Evolutionary conservation across 2,113 vertebrate genomes (phyloP), one percentile per base, ranked within the genome.

Genomic region (Gallinago paraguaiae): DNA sequence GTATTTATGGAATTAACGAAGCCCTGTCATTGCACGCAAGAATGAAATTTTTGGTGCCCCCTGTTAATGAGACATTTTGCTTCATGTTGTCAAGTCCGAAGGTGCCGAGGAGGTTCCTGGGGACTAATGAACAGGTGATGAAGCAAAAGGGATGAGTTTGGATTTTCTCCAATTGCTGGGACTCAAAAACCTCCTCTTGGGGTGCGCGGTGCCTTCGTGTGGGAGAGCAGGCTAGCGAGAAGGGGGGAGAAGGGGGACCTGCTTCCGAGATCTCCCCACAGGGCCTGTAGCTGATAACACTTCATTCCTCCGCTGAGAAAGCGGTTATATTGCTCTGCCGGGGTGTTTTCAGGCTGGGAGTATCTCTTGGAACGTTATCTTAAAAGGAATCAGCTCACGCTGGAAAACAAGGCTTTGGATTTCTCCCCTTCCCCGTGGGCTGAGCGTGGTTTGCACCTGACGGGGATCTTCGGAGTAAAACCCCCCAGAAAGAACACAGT

Each of bases 61-160:
- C 17, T 10, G 9, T 3, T 69, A 35, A 31, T 2, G 4, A 70
- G 67, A 13, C 17, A 39, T 63, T 30, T 59, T 53, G 13, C 76
- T 48, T 11, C 41, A 0, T 5, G 31, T 31, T 88, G 60, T 10
- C 13, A 8, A 39, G n/a, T n/a, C 30, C 13, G 1, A 53, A 67
- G 54, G 30, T 30, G 39, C 22, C 70, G 9, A 18, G 7, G 15
- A 77, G 30, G 33, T 9, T 30, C 15, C 60, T 22, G 23, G 2
- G 80, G 43, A 2, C 31, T n/a, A 3, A 56, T 20, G 41, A 46
- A 10, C 0, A 7, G 43, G 16, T 7, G 46, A 27, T 2, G 25
- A 48, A n/a, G 64, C 20, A 54, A 46, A 65, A 88, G 27, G 60
- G 15, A 60, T 12, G 31, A 50, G 30, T 27, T 12, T 27, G 54